Conservation (phyloP, 2,113 vertebrate species). For the Alaudala cheleensis region DNA sequence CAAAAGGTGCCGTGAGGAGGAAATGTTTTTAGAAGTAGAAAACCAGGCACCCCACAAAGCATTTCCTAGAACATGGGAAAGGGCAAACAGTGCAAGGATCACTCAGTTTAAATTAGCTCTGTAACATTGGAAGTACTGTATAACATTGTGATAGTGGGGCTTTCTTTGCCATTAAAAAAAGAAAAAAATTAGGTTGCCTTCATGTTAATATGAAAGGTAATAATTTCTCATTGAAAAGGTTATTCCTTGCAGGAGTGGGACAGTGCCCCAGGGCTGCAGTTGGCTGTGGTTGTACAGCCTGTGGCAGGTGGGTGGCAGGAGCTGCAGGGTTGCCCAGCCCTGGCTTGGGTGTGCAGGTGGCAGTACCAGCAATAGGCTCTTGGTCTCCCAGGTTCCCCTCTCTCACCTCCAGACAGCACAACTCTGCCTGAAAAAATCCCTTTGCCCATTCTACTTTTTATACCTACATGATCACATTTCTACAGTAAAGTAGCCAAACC, state of each 20-base stretch:
- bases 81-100: background rate
- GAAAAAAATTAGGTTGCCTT: background rate
- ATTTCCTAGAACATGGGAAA: background rate
- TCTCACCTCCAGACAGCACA: background rate
- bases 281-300: background rate
- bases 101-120: background rate
- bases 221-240: background rate
- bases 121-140: background rate
- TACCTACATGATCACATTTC: background rate
- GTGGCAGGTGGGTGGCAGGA: background rate
- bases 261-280: background rate
- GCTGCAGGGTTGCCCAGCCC: background rate
- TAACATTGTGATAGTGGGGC: background rate
- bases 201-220: background rate
- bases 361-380: background rate
- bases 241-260: accelerated
- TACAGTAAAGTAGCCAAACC: background rate
- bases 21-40: background rate
- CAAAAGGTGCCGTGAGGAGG: background rate
- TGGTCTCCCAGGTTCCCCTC: background rate
- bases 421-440: background rate
- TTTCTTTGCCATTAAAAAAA: background rate
- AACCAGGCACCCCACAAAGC: background rate
- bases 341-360: background rate
- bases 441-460: background rate